Conservation (phyloP, 1,140 invertebrate species). For the Drosophila tristis region DNA sequence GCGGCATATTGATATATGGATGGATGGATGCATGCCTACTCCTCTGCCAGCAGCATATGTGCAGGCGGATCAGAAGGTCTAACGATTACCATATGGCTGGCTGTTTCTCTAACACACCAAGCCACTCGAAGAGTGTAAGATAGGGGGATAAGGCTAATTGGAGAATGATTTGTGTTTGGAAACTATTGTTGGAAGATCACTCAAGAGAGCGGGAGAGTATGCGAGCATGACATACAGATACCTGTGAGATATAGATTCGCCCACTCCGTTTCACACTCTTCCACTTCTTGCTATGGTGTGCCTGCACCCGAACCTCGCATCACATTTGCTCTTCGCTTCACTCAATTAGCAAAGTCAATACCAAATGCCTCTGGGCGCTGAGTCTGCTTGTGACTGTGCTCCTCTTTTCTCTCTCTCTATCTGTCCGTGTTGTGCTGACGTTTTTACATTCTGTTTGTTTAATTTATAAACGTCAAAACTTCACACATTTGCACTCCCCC, state of each 20-base stretch:
- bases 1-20: conserved; percentile 39
- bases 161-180: conserved; percentile 44
- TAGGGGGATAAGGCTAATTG: conserved; percentile 29
- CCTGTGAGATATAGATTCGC: not conserved
- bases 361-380: conserved; percentile 32
- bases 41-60: conserved; percentile 33
- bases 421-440: conserved; percentile 42
- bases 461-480: conserved; percentile 75
- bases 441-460: conserved; percentile 73
- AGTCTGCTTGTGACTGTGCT: not conserved
- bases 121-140: conserved; percentile 16
- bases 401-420: conserved; percentile 7
- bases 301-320: not conserved
- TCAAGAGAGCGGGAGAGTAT: not conserved
- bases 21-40: conserved; percentile 10
- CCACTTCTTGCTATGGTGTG: not conserved
- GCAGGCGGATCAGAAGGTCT: conserved; percentile 38
- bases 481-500: conserved; percentile 10
- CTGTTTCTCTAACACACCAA: not conserved
- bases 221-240: too few relatives aligned
- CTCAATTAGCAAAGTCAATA: conserved; percentile 82
- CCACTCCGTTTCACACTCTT: not conserved
- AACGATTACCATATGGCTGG: conserved; percentile 38
- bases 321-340: conserved; percentile 24
- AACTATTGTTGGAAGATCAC: conserved; percentile 23